A percentile compares a stretch with the other conserved stretches of the same genome.
These are phyloP conservation scores for Mionectes macconnelli DNA, from an alignment of 2,113 vertebrate species.

Conservation along the genomic window DNA sequence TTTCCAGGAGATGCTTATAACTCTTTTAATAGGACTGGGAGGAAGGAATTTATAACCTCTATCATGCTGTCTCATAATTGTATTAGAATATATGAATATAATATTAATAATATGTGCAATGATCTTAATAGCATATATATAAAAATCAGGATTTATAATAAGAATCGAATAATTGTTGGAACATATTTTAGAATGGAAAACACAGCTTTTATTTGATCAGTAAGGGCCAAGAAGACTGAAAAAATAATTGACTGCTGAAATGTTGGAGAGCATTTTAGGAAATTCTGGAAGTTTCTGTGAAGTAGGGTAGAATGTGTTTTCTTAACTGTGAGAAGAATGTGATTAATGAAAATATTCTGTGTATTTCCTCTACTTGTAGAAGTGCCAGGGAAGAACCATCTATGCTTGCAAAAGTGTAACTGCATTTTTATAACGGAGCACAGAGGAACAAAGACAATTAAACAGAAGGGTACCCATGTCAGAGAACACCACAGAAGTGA, in stretches of 20 bases:
- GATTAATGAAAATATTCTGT: not conserved
- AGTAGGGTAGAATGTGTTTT: not conserved
- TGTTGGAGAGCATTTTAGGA: not conserved
- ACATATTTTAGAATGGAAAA: not conserved
- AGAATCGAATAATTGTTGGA: not conserved
- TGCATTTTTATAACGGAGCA: not conserved
- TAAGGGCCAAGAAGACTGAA: not conserved
- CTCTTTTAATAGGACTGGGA: not conserved
- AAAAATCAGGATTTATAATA: not conserved
- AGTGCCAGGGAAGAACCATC: not conserved
- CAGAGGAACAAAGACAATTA: not conserved
- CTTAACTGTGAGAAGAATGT: not conserved
- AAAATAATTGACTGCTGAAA: not conserved
- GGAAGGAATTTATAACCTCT: too few species aligned
- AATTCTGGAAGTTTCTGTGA: not conserved
- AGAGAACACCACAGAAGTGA: not conserved
- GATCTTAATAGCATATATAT: not conserved
- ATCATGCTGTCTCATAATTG: not conserved
- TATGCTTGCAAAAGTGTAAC: not conserved
- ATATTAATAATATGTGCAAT: not conserved
- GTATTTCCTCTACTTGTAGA: not conserved
- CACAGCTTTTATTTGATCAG: not conserved
- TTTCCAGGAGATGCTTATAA: not conserved
- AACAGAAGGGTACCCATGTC: too few species aligned
- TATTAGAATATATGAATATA: not conserved